These are phyloP conservation scores for Papilio aristodemus DNA, from an alignment of 1,140 invertebrate species.

Conservation along the genomic window DNA sequence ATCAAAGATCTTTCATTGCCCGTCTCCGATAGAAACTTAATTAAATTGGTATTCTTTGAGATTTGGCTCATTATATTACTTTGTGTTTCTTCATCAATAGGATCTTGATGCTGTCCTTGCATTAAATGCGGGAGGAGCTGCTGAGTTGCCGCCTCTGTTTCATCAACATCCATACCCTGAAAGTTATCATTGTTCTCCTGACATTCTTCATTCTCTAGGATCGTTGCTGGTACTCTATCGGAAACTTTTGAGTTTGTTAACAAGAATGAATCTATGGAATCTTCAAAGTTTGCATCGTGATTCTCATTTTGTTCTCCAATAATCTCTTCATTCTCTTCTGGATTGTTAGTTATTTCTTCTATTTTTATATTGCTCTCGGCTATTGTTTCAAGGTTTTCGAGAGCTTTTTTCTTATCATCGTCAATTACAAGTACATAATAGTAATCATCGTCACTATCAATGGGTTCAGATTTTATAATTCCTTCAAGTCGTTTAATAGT, in stretches of 20 bases:
- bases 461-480: slow-evolving; percentile 69
- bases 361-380: slow-evolving; percentile 27
- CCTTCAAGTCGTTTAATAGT: slow-evolving; percentile 68
- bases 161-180: slow-evolving; percentile 52
- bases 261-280: slow-evolving; percentile 62
- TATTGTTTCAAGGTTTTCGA: slow-evolving; percentile 29
- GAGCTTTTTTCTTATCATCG: slow-evolving; percentile 45
- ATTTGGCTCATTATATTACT: slow-evolving; percentile 40
- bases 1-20: slow-evolving; percentile 61
- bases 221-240: slow-evolving; percentile 66
- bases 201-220: slow-evolving; percentile 68
- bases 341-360: slow-evolving; percentile 35
- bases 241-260: slow-evolving; percentile 60
- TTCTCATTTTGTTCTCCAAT: slow-evolving; percentile 35
- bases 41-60: slow-evolving; percentile 51
- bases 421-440: slow-evolving; percentile 74
- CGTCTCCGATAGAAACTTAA: slow-evolving; percentile 64
- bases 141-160: slow-evolving; percentile 46
- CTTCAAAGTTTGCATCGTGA: slow-evolving; percentile 51
- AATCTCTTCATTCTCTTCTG: slow-evolving; percentile 33
- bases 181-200: slow-evolving; percentile 54
- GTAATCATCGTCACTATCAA: slow-evolving; percentile 69
- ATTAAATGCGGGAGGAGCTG: slow-evolving; percentile 42
- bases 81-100: slow-evolving; percentile 37
- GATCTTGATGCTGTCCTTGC: slow-evolving; percentile 39